phyloP scores from a whole-genome alignment of 1,140 invertebrate species.

The Drosophila neocordata region DNA sequence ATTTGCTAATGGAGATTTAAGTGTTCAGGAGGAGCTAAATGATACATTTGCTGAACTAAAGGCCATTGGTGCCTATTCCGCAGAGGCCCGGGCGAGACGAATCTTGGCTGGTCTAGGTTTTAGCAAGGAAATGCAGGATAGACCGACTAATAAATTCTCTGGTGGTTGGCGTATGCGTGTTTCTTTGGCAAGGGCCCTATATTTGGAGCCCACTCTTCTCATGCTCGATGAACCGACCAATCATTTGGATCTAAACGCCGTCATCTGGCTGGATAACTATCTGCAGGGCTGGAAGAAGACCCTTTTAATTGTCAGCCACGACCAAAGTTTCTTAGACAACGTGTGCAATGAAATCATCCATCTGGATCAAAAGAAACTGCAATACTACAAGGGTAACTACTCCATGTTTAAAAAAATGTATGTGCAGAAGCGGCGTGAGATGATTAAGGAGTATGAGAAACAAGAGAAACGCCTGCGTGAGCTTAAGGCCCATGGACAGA shows the following conservation, averaged over 20 bases:
- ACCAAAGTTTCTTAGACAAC: conserved; percentile 99
- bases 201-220: conserved; percentile 96
- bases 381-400: conserved; percentile 99
- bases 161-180: conserved; percentile 99
- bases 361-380: conserved; percentile 96
- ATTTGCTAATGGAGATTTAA: conserved; percentile 86
- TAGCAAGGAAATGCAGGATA: conserved; percentile 95
- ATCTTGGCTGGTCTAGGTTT: conserved; percentile 99
- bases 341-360: conserved; percentile 99
- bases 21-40: conserved; percentile 91
- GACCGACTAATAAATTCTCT: conserved; percentile 97
- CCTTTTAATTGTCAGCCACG: conserved; percentile 98
- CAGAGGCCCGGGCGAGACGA: conserved; percentile 95
- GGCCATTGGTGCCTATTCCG: conserved; percentile 98
- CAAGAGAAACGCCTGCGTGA: conserved; percentile 98
- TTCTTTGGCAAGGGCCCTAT: conserved; percentile 94
- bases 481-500: conserved; percentile 96
- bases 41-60: conserved; percentile 98
- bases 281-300: conserved; percentile 99
- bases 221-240: conserved; percentile 98
- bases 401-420: conserved; percentile 99
- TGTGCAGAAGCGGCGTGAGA: conserved; percentile 96
- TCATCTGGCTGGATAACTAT: conserved; percentile 99
- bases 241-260: conserved; percentile 97
- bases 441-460: conserved; percentile 98